Base-by-base conservation (phyloP, 2,888 invertebrate species). In the Paralinhomoeus sp. region DNA sequence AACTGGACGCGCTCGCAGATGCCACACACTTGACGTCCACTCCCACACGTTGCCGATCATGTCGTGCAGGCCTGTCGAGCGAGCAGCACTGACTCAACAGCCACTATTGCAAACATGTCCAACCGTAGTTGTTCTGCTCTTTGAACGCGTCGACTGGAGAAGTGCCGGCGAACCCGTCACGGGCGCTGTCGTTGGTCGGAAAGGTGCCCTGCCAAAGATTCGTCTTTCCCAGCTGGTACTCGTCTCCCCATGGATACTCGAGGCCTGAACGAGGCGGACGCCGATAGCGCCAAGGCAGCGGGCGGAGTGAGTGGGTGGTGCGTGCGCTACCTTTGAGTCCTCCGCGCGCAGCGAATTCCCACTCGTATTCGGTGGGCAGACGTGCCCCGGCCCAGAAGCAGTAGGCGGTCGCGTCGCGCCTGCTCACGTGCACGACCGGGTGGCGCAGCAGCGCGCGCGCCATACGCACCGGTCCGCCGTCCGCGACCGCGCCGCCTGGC, bases 181-280 rank as follows among this genome's bases (percentile, higher is more conserved):
- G 80, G 7, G 62, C 56, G 3, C 60, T 61, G 50, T 68, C 65
- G 24, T 55, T 49, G 15, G 50, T 48, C 1, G 67, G 67, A 50
- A 68, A 68, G 18, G 60, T 51, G 24, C 67, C 67, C 51, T 68
- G 67, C 67, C 67, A 68, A 34, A 68, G 63, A 49, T 68, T 68
- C 58, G 63, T 62, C 50, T 61, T 58, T 58, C 84, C 77, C 58
- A 74, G 66, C 51, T 70, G 71, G 48, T 73, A 66, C 61, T 80
- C 79, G 63, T 87, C 79, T 12, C 91, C 91, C 91, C 91, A 91
- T 0, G 91, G 85, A 65, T 75, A 89, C 15, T 82, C 69, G 50
- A n/a, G n/a, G n/a, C n/a, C n/a, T n/a, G n/a, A n/a, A n/a, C n/a
- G n/a, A n/a, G n/a, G n/a, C n/a, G n/a, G n/a, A n/a, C n/a, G n/a